phyloP scores from a whole-genome alignment of 2,113 vertebrate genomes.

The Eubucco bourcierii region DNA sequence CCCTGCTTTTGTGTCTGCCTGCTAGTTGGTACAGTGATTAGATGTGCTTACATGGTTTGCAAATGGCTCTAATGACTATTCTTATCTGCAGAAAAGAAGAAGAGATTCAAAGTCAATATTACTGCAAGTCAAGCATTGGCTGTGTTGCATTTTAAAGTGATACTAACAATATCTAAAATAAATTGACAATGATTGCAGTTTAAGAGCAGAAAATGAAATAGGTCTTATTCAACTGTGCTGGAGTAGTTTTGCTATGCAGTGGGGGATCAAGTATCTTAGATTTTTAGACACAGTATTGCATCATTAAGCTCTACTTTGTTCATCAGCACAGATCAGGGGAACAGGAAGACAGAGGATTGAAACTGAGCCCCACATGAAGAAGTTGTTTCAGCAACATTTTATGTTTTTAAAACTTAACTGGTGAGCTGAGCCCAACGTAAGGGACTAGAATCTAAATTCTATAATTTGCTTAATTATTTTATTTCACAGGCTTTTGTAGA shows the following conservation, averaged over 20 bases:
- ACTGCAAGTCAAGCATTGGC: background rate
- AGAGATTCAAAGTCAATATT: background rate
- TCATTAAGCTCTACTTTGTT: accelerated
- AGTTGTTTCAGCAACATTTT: background rate
- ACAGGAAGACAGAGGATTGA: background rate
- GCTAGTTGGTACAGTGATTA: background rate
- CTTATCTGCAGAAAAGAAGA: background rate
- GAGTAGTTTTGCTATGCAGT: background rate
- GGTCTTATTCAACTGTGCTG: background rate
- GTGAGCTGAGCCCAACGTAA: background rate
- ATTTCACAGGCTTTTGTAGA: background rate
- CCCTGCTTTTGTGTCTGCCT: background rate
- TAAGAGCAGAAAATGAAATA: background rate
- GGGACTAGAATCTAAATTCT: background rate
- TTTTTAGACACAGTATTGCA: background rate
- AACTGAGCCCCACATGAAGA: background rate
- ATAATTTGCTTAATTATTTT: background rate
- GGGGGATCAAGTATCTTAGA: background rate
- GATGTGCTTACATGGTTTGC: background rate
- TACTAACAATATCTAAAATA: background rate
- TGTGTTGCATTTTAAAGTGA: background rate
- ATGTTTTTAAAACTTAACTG: background rate
- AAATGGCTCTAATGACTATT: background rate
- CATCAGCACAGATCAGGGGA: background rate
- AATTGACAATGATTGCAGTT: background rate